Base-by-base conservation (phyloP, 2,888 invertebrate genomes). In the Eupsilia transversa region DNA sequence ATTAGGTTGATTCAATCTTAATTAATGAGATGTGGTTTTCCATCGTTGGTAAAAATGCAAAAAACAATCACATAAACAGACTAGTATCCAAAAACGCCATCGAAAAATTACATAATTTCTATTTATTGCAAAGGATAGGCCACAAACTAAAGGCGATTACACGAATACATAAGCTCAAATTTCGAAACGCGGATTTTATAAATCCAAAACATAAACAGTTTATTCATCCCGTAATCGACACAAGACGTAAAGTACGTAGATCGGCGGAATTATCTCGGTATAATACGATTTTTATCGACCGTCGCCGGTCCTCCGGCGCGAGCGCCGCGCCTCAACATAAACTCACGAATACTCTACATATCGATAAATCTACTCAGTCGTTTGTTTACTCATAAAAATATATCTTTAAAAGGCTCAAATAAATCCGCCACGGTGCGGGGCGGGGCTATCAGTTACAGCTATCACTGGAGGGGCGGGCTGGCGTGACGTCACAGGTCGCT, bases 341-440 rank as follows among this genome's bases (percentile, higher is more conserved):
- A 95, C 93, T 95, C 95, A 94, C 94, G 94, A 94, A 94, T 95
- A 96, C 93, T 94, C 95, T 96, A 87, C 87, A 87, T 86, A 94
- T 95, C 93, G 94, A 95, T 96, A 95, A 95, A 95, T 96, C 96
- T 96, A 96, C 94, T 96, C 96, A 96, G 96, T 96, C 96, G 95
- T 96, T 96, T 96, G 96, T 95, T 95, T 96, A 96, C 94, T 92
- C 95, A 95, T 96, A 95, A 96, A 96, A 95, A 96, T 96, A 96
- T 95, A 95, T 96, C 94, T 96, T 95, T 95, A 94, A 94, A 95
- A 95, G 96, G 96, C 96, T 96, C 95, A 95, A 96, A 96, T 93
- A 93, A 95, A 95, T 94, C 94, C 93, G 94, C 83, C 72, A 72
- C 71, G 60, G 56, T 41, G 27, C 33, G 63, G 60, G 60, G 74